Conservation (phyloP, 2,113 vertebrate genomes). For the Tiliqua scincoides region DNA sequence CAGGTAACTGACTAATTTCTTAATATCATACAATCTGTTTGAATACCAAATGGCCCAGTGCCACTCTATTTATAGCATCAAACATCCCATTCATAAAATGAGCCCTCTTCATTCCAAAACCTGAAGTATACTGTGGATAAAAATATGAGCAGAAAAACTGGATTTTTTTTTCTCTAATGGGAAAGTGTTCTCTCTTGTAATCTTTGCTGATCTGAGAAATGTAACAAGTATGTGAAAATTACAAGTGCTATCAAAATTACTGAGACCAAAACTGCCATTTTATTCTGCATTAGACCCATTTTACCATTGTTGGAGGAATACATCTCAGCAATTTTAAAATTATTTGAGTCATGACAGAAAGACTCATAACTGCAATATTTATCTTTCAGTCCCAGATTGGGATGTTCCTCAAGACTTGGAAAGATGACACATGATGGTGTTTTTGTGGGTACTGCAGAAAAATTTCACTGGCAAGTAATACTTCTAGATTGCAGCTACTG, state of each 20-base stretch:
- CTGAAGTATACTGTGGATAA: slow-evolving; percentile 31
- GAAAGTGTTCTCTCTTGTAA: slow-evolving; percentile 51
- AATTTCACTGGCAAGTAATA: slow-evolving; percentile 73
- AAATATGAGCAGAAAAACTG: slow-evolving; percentile 47
- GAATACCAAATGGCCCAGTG: slow-evolving; percentile 45
- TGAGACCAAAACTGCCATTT: slow-evolving; percentile 80
- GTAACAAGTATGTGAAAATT: slow-evolving; percentile 77
- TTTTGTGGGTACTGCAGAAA: slow-evolving; percentile 62
- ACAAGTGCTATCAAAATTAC: slow-evolving; percentile 82
- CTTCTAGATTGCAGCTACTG: slow-evolving; percentile 64
- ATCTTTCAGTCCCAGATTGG: slow-evolving; percentile 77
- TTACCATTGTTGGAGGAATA: slow-evolving; percentile 80
- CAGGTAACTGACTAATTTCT: slow-evolving; percentile 19
- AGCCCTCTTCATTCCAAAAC: slow-evolving; percentile 27
- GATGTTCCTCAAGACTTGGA: slow-evolving; percentile 72
- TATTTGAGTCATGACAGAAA: slow-evolving; percentile 84
- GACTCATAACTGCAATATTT: slow-evolving; percentile 84
- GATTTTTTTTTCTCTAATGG: slow-evolving; percentile 20
- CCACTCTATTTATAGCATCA: slow-evolving; percentile 43
- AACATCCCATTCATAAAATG: slow-evolving; percentile 39
- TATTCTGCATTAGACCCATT: slow-evolving; percentile 82
- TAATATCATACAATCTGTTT: slow-evolving; percentile 22
- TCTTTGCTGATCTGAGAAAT: slow-evolving; percentile 61
- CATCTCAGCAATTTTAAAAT: slow-evolving; percentile 83
- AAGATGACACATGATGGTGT: slow-evolving; percentile 70